These are phyloP conservation scores for Nephrotoma appendiculata DNA, from an alignment of 2,888 invertebrate species.

Conservation along the genomic window DNA sequence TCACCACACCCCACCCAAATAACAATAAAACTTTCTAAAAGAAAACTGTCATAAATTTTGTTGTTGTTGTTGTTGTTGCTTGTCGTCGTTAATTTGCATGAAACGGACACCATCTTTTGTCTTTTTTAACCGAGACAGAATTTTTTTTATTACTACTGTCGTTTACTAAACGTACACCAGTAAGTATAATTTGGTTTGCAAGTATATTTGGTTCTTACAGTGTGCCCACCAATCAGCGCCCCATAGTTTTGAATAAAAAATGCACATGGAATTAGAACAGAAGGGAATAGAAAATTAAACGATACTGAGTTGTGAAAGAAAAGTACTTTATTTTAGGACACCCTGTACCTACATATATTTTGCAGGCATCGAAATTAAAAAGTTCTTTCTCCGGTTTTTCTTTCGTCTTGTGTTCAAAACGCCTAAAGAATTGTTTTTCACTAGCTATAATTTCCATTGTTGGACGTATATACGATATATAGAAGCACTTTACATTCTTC, in stretches of 20 bases:
- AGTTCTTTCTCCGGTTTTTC: neutral
- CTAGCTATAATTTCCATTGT: neutral
- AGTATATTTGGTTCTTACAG: neutral
- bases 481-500: neutral
- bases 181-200: neutral
- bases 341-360: neutral
- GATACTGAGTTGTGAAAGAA: no score
- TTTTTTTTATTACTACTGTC: neutral
- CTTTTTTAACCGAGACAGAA: neutral
- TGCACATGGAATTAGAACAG: no score
- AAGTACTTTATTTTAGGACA: no score
- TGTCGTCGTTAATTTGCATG: neutral
- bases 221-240: no score
- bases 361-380: neutral
- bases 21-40: neutral
- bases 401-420: neutral
- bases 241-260: no score
- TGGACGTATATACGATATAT: neutral
- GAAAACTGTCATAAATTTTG: neutral
- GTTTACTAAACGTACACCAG: neutral
- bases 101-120: neutral
- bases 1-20: neutral
- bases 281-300: no score
- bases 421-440: neutral
- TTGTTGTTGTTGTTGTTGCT: neutral